A percentile compares a stretch with the other conserved stretches of the same genome.
Evolutionary conservation across 2,797 vertebrate genomes (phyloP).

Genomic region (Phaenicophaeus curvirostris): DNA sequence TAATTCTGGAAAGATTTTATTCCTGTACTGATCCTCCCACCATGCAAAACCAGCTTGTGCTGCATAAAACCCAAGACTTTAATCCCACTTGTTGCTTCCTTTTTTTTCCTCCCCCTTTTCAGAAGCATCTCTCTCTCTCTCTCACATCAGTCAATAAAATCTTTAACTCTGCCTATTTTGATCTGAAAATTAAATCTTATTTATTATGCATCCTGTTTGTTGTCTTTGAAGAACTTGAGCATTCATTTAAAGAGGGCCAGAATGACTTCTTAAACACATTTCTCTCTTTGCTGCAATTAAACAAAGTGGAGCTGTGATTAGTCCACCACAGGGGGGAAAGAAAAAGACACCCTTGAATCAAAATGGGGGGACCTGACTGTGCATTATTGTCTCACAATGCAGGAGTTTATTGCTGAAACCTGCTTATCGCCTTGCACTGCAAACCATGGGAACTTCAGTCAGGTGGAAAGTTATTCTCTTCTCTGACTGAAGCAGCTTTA

Average conservation of each 20-base stretch:
- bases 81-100: conserved; percentile 89
- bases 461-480: conserved; percentile 98
- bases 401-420: conserved; percentile 99
- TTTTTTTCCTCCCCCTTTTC: conserved; percentile 56
- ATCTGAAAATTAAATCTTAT: conserved; percentile 88
- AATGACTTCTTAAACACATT: conserved; percentile 99
- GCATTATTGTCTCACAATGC: conserved; percentile 98
- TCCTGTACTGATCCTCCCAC: conserved; percentile 80
- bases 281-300: conserved; percentile 99
- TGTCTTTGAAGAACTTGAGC: conserved; percentile 90
- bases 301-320: conserved; percentile 99
- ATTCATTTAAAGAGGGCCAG: conserved; percentile 94
- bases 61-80: conserved; percentile 80
- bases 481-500: conserved; percentile 89
- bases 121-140: conserved; percentile 76
- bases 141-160: conserved; percentile 78
- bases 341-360: conserved; percentile 99
- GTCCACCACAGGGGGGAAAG: conserved; percentile 95
- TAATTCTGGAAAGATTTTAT: conserved; percentile 80
- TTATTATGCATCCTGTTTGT: conserved; percentile 93
- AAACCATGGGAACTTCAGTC: conserved; percentile 99
- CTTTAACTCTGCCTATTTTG: conserved; percentile 87
- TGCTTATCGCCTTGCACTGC: conserved; percentile 96
- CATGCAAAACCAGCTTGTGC: conserved; percentile 79
- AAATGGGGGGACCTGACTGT: conserved; percentile 98